phyloP scores from a whole-genome alignment of 1,140 invertebrate species.

The Ceratosolen solmsi region DNA sequence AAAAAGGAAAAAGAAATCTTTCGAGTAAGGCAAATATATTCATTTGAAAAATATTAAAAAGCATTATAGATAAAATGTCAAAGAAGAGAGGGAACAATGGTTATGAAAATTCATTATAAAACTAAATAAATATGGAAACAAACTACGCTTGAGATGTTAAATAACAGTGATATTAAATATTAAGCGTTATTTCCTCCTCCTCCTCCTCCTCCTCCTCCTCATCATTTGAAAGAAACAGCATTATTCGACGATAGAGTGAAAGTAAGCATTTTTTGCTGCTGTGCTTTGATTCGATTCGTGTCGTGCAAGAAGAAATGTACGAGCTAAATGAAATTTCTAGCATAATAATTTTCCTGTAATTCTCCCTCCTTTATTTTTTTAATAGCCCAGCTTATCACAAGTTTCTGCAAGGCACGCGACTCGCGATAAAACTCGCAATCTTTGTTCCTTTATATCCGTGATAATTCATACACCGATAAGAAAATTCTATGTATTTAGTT shows the following conservation, averaged over 20 bases:
- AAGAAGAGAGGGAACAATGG: background rate
- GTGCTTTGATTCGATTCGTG: slow-evolving; percentile 3
- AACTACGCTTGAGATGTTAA: background rate
- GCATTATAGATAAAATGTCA: slow-evolving; percentile 39
- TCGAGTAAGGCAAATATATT: too few species aligned
- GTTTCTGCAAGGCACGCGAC: slow-evolving; percentile 41
- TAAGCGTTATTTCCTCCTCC: slow-evolving; percentile 33
- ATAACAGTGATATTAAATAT: slow-evolving; percentile 10
- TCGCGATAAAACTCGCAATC: slow-evolving; percentile 15
- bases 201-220: too few species aligned
- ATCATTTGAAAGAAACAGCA: slow-evolving; percentile 23
- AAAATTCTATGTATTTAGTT: slow-evolving; percentile 32
- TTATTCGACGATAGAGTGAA: slow-evolving; percentile 32
- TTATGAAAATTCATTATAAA: too few species aligned
- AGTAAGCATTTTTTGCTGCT: slow-evolving; percentile 8
- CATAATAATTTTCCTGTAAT: slow-evolving; percentile 35
- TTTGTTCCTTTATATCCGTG: slow-evolving; percentile 27
- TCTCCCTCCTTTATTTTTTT: slow-evolving; percentile 30
- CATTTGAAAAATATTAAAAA: too few species aligned
- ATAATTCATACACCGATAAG: slow-evolving; percentile 28
- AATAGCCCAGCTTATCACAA: slow-evolving; percentile 53
- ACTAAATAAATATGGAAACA: too few species aligned
- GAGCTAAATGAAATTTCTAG: slow-evolving; percentile 31
- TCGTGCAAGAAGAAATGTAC: slow-evolving; percentile 6
- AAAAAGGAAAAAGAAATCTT: background rate